These are phyloP conservation scores for Lamproptera curius DNA, from an alignment of 2,888 invertebrate species.

Conservation along the genomic window DNA sequence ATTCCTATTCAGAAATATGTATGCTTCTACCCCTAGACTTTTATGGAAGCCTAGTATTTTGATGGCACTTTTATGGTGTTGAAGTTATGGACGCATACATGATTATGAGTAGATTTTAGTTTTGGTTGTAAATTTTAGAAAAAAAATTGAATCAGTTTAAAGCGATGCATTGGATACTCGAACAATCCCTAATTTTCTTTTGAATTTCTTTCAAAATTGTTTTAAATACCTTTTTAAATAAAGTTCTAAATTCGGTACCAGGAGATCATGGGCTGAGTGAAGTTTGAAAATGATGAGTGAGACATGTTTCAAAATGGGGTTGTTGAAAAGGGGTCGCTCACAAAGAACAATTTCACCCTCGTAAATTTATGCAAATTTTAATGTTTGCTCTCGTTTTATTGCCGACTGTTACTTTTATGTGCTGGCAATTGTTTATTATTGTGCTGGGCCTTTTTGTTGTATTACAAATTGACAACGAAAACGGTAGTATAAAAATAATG, in stretches of 20 bases:
- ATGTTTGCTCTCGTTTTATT: background rate
- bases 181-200: no score
- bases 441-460: no score
- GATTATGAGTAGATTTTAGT: conserved; percentile 1
- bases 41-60: conserved; percentile 66
- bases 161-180: no score
- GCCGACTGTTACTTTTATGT: background rate
- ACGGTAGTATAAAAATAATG: no score
- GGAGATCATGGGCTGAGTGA: conserved; percentile 41
- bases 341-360: conserved; percentile 36
- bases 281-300: conserved; percentile 36
- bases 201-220: background rate
- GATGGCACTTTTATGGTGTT: conserved; percentile 61
- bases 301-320: conserved; percentile 32
- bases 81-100: background rate
- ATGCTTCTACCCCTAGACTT: conserved; percentile 48
- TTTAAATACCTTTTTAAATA: conserved; percentile 1
- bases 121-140: conserved; percentile 3
- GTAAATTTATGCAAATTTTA: conserved; percentile 15
- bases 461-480: no score
- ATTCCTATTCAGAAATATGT: no score
- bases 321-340: conserved; percentile 38
- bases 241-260: conserved; percentile 48
- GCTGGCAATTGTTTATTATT: no score
- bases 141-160: no score